Percentiles rank a stretch among this genome's conserved stretches.
These are phyloP conservation scores for Zenarchopterus dispar DNA, from an alignment of 2,797 vertebrate species.

Conservation along the genomic window DNA sequence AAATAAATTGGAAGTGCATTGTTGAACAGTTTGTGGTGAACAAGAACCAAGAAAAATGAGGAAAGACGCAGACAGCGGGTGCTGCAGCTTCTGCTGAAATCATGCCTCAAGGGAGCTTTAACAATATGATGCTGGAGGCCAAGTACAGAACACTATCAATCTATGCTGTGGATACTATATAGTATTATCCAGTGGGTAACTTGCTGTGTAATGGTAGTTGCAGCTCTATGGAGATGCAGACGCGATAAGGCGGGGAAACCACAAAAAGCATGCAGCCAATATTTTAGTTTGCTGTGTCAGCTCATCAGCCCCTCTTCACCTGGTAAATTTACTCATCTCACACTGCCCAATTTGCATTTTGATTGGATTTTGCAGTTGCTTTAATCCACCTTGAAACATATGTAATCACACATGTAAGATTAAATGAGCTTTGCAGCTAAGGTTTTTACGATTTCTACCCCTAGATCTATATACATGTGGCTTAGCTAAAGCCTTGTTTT, in stretches of 20 bases:
- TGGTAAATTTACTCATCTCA: slow-evolving; percentile 27
- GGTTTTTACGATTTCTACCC: slow-evolving; percentile 15
- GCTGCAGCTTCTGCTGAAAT: slow-evolving; percentile 34
- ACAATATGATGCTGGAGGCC: slow-evolving; percentile 47
- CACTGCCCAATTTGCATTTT: slow-evolving; percentile 62
- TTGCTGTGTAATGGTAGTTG: slow-evolving; percentile 44
- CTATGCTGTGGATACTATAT: slow-evolving; percentile 35
- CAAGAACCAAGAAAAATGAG: slow-evolving; percentile 9
- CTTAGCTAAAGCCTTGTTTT: slow-evolving; percentile 21
- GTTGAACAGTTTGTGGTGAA: slow-evolving; percentile 4
- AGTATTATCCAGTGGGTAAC: slow-evolving; percentile 40
- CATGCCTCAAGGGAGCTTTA: slow-evolving; percentile 36
- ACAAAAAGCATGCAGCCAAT: slow-evolving; percentile 29
- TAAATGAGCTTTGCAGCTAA: slow-evolving; percentile 17
- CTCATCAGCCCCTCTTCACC: slow-evolving; percentile 53
- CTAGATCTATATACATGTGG: slow-evolving; percentile 26
- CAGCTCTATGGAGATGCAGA: slow-evolving; percentile 47
- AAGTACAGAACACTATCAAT: slow-evolving; percentile 28
- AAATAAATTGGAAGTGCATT: slow-evolving; percentile 26
- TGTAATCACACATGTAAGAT: slow-evolving; percentile 52
- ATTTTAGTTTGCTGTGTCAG: slow-evolving; percentile 56
- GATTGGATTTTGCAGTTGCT: slow-evolving; percentile 40
- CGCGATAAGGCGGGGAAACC: slow-evolving; percentile 12
- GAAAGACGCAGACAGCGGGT: slow-evolving; percentile 34
- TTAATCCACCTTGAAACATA: slow-evolving; percentile 51